These are phyloP conservation scores for Lepisosteus oculatus DNA, from an alignment of 2,113 vertebrate species.

Conservation along the genomic window DNA sequence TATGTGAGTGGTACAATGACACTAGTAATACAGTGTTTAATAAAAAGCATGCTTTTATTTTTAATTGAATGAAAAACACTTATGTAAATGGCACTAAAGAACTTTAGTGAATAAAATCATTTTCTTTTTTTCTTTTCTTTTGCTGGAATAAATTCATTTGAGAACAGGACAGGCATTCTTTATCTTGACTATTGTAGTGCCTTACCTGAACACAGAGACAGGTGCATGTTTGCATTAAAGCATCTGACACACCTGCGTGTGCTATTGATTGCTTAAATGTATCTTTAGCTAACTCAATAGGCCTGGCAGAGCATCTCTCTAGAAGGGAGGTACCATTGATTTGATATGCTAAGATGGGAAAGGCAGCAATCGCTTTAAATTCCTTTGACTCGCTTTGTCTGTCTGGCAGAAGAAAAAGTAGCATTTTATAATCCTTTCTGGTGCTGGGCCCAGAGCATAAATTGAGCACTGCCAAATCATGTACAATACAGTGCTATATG, in stretches of 20 bases:
- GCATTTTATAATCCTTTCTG: neutral
- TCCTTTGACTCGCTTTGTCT: constrained; percentile 45
- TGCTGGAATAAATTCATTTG: neutral
- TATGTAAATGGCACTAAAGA: no score
- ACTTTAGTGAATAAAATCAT: no score
- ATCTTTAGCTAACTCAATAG: constrained; percentile 3
- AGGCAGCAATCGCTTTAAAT: constrained; percentile 57
- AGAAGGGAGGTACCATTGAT: constrained; percentile 53
- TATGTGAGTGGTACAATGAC: no score
- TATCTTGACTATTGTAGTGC: constrained; percentile 45
- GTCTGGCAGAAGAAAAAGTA: neutral
- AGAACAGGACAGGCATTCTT: constrained; percentile 36
- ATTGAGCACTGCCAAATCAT: neutral
- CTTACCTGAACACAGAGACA: constrained; percentile 41
- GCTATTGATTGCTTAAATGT: constrained; percentile 23
- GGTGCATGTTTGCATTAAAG: constrained; percentile 41
- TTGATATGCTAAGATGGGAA: constrained; percentile 45
- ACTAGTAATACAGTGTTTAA: no score
- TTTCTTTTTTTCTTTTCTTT: constrained; percentile 1
- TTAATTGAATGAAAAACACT: no score
- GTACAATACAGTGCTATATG: neutral
- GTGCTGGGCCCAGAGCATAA: neutral
- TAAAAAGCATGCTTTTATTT: no score
- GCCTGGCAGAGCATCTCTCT: constrained; percentile 18
- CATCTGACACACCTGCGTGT: constrained; percentile 1